A percentile compares a stretch with the other conserved stretches of the same genome.
phyloP scores from a whole-genome alignment of 2,797 vertebrate species.

The Sebastes iracundus region DNA sequence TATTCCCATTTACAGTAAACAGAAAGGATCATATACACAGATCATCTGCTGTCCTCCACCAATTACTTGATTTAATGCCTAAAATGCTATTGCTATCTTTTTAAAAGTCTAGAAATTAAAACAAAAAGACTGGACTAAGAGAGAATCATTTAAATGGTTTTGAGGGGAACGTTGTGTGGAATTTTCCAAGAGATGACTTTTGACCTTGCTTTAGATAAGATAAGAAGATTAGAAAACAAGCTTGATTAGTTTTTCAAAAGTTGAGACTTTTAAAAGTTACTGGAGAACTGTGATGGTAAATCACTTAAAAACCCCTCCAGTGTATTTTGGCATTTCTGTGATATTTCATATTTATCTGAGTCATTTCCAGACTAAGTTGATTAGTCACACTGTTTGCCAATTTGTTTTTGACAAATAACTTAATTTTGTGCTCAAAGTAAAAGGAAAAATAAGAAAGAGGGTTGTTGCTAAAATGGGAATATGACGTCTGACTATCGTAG shows the following conservation, averaged over 20 bases:
- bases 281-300: not conserved
- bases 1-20: not conserved
- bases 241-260: not conserved
- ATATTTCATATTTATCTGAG: too few relatives aligned
- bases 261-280: not conserved
- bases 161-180: not conserved
- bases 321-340: too few relatives aligned
- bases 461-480: too few relatives aligned
- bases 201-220: not conserved
- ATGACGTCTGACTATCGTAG: too few relatives aligned
- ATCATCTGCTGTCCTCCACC: not conserved
- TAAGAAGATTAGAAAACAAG: not conserved
- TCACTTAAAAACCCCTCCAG: not conserved
- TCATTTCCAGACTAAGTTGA: too few relatives aligned
- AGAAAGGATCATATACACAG: not conserved
- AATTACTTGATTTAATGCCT: not conserved
- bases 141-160: not conserved
- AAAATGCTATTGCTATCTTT: not conserved
- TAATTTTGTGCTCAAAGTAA: too few relatives aligned
- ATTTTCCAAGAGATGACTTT: not conserved
- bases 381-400: too few relatives aligned
- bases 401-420: too few relatives aligned
- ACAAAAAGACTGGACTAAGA: not conserved
- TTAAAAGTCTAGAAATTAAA: not conserved
- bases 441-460: accelerated